These are phyloP conservation scores for Nemurella pictetii DNA, from an alignment of 2,888 invertebrate species.

Conservation along the genomic window DNA sequence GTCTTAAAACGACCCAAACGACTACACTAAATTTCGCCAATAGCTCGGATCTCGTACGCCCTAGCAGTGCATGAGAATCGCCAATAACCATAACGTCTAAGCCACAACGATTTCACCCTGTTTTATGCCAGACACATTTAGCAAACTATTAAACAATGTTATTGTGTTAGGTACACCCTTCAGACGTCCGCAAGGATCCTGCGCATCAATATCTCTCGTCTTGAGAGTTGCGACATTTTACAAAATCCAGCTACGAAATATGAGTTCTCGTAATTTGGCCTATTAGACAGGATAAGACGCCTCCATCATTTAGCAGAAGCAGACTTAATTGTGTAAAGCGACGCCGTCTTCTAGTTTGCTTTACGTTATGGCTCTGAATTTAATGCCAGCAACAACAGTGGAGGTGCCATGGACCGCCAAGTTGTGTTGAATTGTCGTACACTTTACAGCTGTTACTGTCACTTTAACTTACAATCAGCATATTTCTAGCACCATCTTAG, in stretches of 20 bases:
- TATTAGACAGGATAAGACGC: not conserved
- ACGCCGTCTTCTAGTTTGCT: not conserved
- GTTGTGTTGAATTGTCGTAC: not conserved
- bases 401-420: not conserved
- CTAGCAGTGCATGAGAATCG: not conserved
- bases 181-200: not conserved
- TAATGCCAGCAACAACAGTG: not conserved
- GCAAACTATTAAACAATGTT: not conserved
- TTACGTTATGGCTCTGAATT: not conserved
- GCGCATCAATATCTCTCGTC: too few species aligned
- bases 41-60: not conserved
- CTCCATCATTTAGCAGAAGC: not conserved
- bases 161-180: not conserved
- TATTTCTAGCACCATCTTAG: not conserved
- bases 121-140: not conserved
- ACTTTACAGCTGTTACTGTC: not conserved
- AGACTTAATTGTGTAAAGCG: not conserved
- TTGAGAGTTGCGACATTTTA: not conserved
- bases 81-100: slow-evolving; percentile 12
- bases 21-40: not conserved
- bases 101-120: not conserved
- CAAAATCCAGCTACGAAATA: not conserved
- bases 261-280: not conserved
- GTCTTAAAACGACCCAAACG: not conserved
- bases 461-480: not conserved